Evolutionary conservation across 1,140 invertebrate species (phyloP).

Genomic region (Drosophila rhopaloa): DNA sequence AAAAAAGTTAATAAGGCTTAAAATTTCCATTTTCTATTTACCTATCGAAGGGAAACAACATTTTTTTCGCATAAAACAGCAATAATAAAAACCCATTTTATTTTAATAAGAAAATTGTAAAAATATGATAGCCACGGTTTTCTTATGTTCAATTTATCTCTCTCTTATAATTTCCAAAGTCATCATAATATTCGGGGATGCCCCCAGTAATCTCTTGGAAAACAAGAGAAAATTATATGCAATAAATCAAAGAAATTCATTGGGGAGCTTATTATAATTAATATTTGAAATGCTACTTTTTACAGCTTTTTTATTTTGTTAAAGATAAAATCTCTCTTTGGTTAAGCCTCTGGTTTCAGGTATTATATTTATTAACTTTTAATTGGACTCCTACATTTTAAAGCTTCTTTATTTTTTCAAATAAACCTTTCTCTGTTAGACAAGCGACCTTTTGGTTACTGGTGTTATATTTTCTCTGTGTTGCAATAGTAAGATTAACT

Average conservation of each 20-base stretch:
- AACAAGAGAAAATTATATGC: background rate
- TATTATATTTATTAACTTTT: no score
- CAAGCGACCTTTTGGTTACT: background rate
- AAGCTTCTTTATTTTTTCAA: no score
- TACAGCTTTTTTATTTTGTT: no score
- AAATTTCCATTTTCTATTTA: no score
- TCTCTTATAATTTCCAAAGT: background rate
- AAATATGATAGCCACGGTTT: background rate
- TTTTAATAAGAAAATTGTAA: constrained; percentile 1
- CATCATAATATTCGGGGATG: constrained; percentile 1
- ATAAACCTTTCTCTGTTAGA: no score
- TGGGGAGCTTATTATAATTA: no score
- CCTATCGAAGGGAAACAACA: no score
- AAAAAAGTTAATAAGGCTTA: no score
- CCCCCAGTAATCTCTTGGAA: background rate
- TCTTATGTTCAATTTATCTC: background rate
- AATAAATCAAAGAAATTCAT: background rate
- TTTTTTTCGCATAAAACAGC: background rate
- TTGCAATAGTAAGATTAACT: constrained; percentile 11
- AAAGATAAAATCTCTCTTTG: no score
- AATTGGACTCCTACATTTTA: no score
- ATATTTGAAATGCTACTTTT: no score
- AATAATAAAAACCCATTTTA: background rate
- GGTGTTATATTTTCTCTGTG: constrained; percentile 2
- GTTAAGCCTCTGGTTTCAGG: no score